Percentiles rank a stretch among this genome's conserved stretches.
phyloP scores from a whole-genome alignment of 1,140 invertebrate species.

The Drosophila subpulchrella region DNA sequence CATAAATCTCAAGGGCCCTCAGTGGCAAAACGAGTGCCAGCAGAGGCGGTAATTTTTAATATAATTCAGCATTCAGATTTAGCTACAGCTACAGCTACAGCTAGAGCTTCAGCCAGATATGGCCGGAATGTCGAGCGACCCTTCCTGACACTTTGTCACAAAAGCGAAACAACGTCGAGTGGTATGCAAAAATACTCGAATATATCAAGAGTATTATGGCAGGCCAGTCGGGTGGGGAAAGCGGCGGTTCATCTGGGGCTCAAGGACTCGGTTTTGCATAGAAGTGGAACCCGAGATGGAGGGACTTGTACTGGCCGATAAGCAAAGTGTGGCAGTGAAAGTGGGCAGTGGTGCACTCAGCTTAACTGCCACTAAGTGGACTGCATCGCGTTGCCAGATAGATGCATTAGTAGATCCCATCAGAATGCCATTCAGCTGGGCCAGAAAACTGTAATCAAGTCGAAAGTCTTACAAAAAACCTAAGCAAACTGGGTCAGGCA shows the following conservation, averaged over 20 bases:
- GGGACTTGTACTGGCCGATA: slow-evolving; percentile 45
- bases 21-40: slow-evolving; percentile 27
- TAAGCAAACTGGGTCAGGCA: slow-evolving; percentile 67
- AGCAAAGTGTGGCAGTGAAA: slow-evolving; percentile 62
- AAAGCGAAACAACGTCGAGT: slow-evolving; percentile 63
- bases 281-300: background rate
- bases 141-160: slow-evolving; percentile 76
- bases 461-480: slow-evolving; percentile 29
- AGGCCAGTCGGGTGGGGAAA: slow-evolving; percentile 7
- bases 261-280: slow-evolving; percentile 74
- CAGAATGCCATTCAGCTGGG: slow-evolving; percentile 73
- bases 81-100: background rate
- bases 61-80: slow-evolving; percentile 52
- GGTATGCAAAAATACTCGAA: slow-evolving; percentile 63
- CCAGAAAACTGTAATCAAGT: slow-evolving; percentile 74
- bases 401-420: slow-evolving; percentile 77
- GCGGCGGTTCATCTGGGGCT: slow-evolving; percentile 19
- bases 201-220: slow-evolving; percentile 72
- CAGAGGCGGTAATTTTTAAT: slow-evolving; percentile 73
- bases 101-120: slow-evolving; percentile 46
- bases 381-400: slow-evolving; percentile 76
- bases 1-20: slow-evolving; percentile 70
- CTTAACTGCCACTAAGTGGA: slow-evolving; percentile 74
- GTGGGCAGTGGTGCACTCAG: slow-evolving; percentile 41
- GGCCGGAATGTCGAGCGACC: slow-evolving; percentile 61